phyloP scores from a whole-genome alignment of 2,888 invertebrate species.

The Scaptomyza cyrtandrae region DNA sequence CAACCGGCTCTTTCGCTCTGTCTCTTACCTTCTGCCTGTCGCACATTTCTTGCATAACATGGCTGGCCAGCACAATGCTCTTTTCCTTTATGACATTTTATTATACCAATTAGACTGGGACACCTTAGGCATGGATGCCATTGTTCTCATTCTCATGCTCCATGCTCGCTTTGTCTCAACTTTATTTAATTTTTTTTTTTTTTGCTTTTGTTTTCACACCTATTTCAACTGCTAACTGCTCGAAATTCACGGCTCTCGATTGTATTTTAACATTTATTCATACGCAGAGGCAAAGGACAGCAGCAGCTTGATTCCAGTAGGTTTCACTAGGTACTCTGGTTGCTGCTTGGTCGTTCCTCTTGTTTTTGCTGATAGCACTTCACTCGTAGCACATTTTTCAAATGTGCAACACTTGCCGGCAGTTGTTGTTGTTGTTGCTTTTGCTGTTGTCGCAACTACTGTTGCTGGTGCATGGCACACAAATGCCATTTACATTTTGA shows the following conservation, averaged over 20 bases:
- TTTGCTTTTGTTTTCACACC: constrained; percentile 39
- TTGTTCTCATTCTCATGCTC: constrained; percentile 41
- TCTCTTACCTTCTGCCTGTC: neutral
- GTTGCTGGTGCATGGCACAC: constrained; percentile 47
- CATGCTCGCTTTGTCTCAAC: constrained; percentile 29
- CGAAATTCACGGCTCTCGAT: constrained; percentile 71
- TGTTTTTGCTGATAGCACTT: constrained; percentile 46
- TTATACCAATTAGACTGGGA: constrained; percentile 69
- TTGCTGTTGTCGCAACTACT: constrained; percentile 20
- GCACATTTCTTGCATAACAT: constrained; percentile 34
- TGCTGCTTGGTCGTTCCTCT: constrained; percentile 12
- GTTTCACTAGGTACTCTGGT: neutral
- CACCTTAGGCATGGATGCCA: constrained; percentile 33
- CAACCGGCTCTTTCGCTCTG: neutral
- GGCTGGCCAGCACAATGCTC: constrained; percentile 42
- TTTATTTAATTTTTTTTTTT: neutral
- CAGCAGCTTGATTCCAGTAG: constrained; percentile 5
- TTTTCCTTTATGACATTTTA: constrained; percentile 70
- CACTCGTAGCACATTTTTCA: constrained; percentile 69
- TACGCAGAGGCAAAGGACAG: constrained; percentile 37
- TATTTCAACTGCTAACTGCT: constrained; percentile 63
- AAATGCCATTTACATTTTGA: constrained; percentile 76
- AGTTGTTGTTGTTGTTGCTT: constrained; percentile 35
- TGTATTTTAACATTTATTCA: constrained; percentile 73
- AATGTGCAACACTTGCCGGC: constrained; percentile 70